Evolutionary conservation across 1,140 invertebrate species (phyloP), one percentile per base, ranked within the genome.

Genomic region (Drosophila nebulosa): DNA sequence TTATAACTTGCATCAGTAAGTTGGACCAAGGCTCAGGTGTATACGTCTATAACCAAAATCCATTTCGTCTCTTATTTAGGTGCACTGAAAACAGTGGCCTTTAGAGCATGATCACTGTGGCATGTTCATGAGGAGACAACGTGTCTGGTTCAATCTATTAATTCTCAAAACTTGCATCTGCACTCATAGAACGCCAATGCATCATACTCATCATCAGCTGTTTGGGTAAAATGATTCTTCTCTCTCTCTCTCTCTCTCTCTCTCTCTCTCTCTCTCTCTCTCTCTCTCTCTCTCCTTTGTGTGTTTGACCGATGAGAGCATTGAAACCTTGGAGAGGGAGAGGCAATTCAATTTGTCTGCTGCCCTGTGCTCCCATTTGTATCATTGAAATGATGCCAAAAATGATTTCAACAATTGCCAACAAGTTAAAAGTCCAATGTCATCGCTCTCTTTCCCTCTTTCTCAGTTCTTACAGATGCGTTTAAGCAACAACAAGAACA

Each of bases 381-480:
- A 51, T 39, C 80, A 84, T 84, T 84, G 80, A 84, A 85, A 50
- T 55, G 66, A 42, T 85, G 80, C 80, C 80, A 84, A 76, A 80
- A 74, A 64, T 58, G 53, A 66, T 67, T 42, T 46, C 30, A 64
- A 55, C 75, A 69, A 35, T 46, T 78, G 52, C 58, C 64, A 69
- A 53, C 46, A 56, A 67, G 59, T 59, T 69, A 7, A 88, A 85
- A 88, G 83, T 88, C 83, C 83, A 88, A 88, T 88, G 83, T 70
- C 83, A 79, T 67, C 57, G 18, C 24, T 35, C 51, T 60, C 42
- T 52, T 66, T 42, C 30, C 10, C 30, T 9, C 10, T 32, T 3
- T 12, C 30, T 10, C 10, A 36, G 59, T 58, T 35, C 69, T 60
- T 36, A 42, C 35, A 74, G 73, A 86, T 72, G 63, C 61, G 59